A percentile compares a stretch with the other conserved stretches of the same genome.
Evolutionary conservation across 2,113 vertebrate genomes (phyloP).

Genomic region (Zosterops pallidus): DNA sequence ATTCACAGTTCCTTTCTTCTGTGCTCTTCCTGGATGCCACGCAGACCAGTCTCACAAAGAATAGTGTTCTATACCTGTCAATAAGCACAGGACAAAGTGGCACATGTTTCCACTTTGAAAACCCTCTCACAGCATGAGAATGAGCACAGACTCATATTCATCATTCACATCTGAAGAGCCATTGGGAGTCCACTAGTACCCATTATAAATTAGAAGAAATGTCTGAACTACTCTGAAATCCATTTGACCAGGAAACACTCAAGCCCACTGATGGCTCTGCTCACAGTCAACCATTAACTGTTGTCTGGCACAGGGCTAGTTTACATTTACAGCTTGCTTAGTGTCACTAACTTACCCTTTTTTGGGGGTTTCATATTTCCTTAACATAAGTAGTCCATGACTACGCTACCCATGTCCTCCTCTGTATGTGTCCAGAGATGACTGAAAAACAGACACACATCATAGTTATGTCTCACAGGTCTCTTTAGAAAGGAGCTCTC

Average conservation of each 20-base stretch:
- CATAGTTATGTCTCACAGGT: not conserved
- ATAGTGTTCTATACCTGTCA: not conserved
- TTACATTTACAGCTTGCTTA: not conserved
- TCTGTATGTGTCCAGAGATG: not conserved
- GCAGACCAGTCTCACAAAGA: not conserved
- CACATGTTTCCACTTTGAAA: not conserved
- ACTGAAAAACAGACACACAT: not conserved
- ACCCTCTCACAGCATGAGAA: not conserved
- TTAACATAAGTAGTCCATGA: not conserved
- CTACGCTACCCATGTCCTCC: rapidly evolving
- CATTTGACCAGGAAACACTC: not conserved
- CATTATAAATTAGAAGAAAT: not conserved
- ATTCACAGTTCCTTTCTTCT: not conserved
- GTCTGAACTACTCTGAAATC: not conserved
- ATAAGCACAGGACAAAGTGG: not conserved
- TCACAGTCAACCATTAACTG: rapidly evolving
- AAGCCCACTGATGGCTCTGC: not conserved
- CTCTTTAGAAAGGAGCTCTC: not conserved
- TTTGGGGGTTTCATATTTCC: not conserved
- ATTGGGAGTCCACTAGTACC: not conserved
- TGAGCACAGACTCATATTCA: not conserved
- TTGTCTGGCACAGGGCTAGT: not conserved
- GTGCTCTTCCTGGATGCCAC: not conserved
- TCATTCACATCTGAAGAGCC: not conserved
- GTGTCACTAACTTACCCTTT: not conserved